Evolutionary conservation across 2,797 vertebrate genomes (phyloP).

Genomic region (Loris lydekkerianus): DNA sequence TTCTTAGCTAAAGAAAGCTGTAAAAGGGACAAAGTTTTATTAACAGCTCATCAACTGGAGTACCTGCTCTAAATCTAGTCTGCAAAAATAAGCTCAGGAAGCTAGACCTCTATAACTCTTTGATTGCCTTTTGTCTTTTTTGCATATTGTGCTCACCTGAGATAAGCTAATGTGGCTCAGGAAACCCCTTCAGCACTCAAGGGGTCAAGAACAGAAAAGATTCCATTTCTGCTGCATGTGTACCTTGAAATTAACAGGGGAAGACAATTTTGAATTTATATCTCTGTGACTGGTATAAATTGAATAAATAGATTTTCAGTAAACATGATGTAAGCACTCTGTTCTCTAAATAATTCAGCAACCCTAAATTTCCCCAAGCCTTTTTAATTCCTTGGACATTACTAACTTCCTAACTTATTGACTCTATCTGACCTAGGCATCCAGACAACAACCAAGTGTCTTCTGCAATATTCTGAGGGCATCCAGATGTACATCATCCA

Average conservation of each 20-base stretch:
- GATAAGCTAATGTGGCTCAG: background rate
- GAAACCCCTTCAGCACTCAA: background rate
- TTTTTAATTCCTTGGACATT: background rate
- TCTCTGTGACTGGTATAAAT: background rate
- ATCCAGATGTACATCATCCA: background rate
- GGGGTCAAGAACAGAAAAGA: background rate
- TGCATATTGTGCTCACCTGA: background rate
- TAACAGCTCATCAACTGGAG: conserved; percentile 23
- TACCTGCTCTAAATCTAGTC: conserved; percentile 46
- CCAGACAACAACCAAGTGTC: background rate
- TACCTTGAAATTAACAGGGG: conserved; percentile 17
- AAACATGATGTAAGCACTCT: background rate
- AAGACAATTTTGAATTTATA: background rate
- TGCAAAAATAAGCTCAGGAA: conserved; percentile 31
- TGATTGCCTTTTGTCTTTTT: background rate
- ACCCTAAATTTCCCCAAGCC: background rate
- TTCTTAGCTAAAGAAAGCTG: conserved; percentile 43
- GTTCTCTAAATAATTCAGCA: background rate
- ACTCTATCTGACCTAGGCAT: background rate
- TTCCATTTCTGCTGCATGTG: fast-evolving
- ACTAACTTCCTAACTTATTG: background rate
- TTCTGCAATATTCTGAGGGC: background rate
- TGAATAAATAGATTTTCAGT: background rate
- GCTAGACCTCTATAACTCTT: background rate
- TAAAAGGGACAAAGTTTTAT: conserved; percentile 56